phyloP scores from a whole-genome alignment of 2,113 vertebrate genomes.

The Marcusenius ussheri region DNA sequence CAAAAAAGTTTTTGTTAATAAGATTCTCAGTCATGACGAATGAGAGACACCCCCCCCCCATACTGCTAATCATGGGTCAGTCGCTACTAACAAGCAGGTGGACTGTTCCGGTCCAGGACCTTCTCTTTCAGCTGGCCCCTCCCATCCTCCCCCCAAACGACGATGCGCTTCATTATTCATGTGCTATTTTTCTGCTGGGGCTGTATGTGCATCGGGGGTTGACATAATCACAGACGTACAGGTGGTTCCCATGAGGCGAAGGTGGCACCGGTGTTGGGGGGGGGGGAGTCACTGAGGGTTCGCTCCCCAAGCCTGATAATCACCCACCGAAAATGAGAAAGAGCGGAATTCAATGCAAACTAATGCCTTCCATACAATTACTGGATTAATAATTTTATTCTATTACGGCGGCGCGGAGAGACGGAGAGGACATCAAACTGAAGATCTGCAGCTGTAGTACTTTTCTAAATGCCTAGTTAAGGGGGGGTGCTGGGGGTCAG shows the following conservation, averaged over 20 bases:
- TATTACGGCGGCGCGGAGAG: slow-evolving; percentile 69
- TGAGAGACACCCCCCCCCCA: not conserved
- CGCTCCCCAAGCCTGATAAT: slow-evolving; percentile 79
- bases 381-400: slow-evolving; percentile 98
- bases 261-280: slow-evolving; percentile 47
- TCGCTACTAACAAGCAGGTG: not conserved
- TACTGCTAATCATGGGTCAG: not conserved
- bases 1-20: not conserved
- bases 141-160: not conserved
- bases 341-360: slow-evolving; percentile 82
- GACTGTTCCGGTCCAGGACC: not conserved
- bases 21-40: not conserved
- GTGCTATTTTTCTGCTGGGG: slow-evolving; percentile 17
- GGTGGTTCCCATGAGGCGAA: slow-evolving; percentile 57
- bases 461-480: slow-evolving; percentile 96
- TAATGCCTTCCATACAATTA: slow-evolving; percentile 91
- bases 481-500: slow-evolving; percentile 90
- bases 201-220: not conserved
- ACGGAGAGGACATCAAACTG: slow-evolving; percentile 76
- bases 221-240: slow-evolving; percentile 58
- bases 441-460: slow-evolving; percentile 86
- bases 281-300: slow-evolving; percentile 57
- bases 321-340: slow-evolving; percentile 80
- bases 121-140: not conserved
- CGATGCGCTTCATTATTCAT: slow-evolving; percentile 3